Conservation (phyloP, 2,113 vertebrate genomes). For the Scomber scombrus region DNA sequence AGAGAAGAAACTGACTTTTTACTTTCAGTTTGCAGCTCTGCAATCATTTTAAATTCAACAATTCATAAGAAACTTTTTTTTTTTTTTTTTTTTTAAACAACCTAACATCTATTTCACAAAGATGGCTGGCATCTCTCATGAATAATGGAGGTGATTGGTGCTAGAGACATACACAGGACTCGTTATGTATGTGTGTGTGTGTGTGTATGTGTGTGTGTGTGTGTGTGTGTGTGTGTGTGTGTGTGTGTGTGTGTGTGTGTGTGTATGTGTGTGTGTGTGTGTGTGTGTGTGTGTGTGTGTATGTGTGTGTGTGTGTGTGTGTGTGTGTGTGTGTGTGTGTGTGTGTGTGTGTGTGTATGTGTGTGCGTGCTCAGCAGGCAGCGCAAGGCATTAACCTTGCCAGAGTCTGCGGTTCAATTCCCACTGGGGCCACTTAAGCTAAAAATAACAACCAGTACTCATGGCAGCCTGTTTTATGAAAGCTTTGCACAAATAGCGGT, state of each 20-base stretch:
- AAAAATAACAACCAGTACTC: conserved; percentile 39
- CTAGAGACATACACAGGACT: neutral
- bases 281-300: neutral
- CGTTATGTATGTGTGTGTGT: neutral
- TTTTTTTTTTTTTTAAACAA: neutral
- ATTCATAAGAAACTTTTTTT: neutral
- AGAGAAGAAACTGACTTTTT: neutral
- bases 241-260: neutral
- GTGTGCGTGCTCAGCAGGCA: neutral
- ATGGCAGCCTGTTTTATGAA: neutral
- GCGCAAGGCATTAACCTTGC: conserved; percentile 15
- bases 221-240: neutral
- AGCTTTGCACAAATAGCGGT: neutral
- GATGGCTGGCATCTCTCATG: conserved; percentile 9
- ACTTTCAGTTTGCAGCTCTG: neutral
- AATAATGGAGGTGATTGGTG: conserved; percentile 33
- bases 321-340: neutral
- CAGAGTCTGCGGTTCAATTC: conserved; percentile 25
- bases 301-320: neutral
- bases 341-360: neutral
- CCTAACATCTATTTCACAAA: conserved; percentile 15
- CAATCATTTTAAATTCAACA: neutral
- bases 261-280: neutral
- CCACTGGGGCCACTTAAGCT: neutral
- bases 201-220: neutral